Evolutionary conservation across 2,888 invertebrate species (phyloP).

Genomic region (Prenolepis imparis): DNA sequence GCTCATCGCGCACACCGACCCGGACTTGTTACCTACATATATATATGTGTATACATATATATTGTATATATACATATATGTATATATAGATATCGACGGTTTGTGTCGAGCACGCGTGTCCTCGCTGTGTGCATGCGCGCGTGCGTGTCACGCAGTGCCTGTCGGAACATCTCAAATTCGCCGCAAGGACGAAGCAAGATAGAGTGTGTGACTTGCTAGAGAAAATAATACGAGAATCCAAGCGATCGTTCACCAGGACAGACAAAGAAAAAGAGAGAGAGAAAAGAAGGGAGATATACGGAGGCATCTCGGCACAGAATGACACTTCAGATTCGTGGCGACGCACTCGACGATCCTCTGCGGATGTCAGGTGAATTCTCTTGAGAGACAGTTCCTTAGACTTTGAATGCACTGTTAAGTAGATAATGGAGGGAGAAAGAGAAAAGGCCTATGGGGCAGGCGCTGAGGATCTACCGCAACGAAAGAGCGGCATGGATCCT

Average conservation of each 20-base stretch:
- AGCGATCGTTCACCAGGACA: slow-evolving; percentile 28
- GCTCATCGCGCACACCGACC: slow-evolving; percentile 75
- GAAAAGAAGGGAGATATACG: slow-evolving; percentile 16
- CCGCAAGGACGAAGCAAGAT: slow-evolving; percentile 48
- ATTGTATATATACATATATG: slow-evolving; percentile 20
- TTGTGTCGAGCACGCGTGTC: slow-evolving; percentile 70
- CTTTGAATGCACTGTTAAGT: slow-evolving; percentile 64
- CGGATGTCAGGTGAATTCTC: slow-evolving; percentile 72
- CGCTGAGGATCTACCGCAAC: slow-evolving; percentile 60
- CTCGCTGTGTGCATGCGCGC: slow-evolving; percentile 66
- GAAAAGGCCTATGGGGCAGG: slow-evolving; percentile 43
- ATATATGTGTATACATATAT: background rate
- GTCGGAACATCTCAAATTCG: slow-evolving; percentile 50
- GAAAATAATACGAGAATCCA: slow-evolving; percentile 27
- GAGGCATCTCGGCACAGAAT: slow-evolving; percentile 61
- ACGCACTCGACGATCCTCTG: slow-evolving; percentile 62
- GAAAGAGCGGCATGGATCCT: slow-evolving; percentile 59
- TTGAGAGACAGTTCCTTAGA: slow-evolving; percentile 61
- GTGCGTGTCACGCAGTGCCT: slow-evolving; percentile 60
- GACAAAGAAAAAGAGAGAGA: background rate
- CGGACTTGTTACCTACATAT: slow-evolving; percentile 55
- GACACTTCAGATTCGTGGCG: slow-evolving; percentile 60
- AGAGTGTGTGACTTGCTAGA: slow-evolving; percentile 31
- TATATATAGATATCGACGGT: slow-evolving; percentile 56
- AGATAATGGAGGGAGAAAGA: slow-evolving; percentile 44